Percentiles rank a stretch among this genome's conserved stretches.
These are phyloP conservation scores for Nycticorax nycticorax DNA, from an alignment of 2,113 vertebrate genomes.

Conservation along the genomic window DNA sequence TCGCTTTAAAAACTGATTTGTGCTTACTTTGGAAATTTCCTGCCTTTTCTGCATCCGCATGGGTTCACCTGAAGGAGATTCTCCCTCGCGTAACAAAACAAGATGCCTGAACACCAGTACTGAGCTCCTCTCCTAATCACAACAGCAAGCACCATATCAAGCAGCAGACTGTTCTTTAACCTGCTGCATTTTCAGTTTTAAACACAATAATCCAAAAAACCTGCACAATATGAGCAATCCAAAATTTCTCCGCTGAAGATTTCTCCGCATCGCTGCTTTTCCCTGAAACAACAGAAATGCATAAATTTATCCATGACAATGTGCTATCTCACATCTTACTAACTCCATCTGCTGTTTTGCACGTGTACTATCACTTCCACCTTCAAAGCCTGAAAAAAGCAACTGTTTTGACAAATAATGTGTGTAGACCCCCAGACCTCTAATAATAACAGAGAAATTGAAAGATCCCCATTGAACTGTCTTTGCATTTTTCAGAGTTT, in stretches of 20 bases:
- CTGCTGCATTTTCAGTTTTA: background rate
- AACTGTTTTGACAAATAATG: background rate
- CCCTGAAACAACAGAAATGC: background rate
- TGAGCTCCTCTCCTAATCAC: background rate
- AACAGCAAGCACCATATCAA: background rate
- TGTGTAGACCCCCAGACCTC: background rate
- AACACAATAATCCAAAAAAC: background rate
- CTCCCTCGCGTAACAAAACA: background rate
- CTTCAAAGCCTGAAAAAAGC: background rate
- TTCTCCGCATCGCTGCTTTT: background rate
- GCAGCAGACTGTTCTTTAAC: background rate
- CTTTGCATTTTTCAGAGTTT: background rate
- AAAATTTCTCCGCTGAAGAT: background rate
- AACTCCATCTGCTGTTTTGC: conserved; percentile 14
- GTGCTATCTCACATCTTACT: background rate
- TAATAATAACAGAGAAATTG: background rate
- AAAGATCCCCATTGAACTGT: background rate
- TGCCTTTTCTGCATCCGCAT: background rate
- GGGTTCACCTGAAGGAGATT: background rate
- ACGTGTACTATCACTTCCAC: background rate
- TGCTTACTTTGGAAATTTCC: background rate
- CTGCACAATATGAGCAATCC: background rate
- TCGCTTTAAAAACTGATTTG: background rate
- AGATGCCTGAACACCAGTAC: background rate
- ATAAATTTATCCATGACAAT: background rate